Conservation (phyloP, 2,797 vertebrate species). For the Etheostoma perlongum region DNA sequence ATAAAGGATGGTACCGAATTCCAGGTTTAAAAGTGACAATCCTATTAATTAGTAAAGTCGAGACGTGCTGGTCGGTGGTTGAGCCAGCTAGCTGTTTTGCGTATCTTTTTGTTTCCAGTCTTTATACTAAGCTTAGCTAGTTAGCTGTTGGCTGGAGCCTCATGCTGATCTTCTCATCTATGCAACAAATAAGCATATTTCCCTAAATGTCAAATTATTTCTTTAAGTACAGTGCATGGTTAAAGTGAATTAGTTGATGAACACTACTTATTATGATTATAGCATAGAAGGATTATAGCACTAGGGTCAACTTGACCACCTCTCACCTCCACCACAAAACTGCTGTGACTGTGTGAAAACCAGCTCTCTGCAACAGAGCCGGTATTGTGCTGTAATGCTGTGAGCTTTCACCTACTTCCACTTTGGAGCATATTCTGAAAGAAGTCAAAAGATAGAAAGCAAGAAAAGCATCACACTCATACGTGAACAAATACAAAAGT, state of each 20-base stretch:
- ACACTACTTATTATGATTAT: too few relatives aligned
- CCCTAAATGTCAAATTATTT: not conserved
- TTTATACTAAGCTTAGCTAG: not conserved
- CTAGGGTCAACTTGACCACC: constrained; percentile 35
- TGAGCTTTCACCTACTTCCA: constrained; percentile 56
- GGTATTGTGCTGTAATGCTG: constrained; percentile 17
- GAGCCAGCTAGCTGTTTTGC: not conserved
- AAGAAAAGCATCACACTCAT: not conserved
- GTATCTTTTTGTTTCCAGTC: not conserved
- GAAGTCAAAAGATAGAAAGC: not conserved
- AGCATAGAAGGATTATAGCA: not conserved
- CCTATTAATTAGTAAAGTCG: too few relatives aligned
- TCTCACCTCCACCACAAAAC: constrained; percentile 63
- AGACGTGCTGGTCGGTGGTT: too few relatives aligned
- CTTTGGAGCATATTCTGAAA: constrained; percentile 5
- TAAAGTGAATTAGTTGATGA: not conserved
- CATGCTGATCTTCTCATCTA: not conserved
- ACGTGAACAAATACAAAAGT: constrained; percentile 6
- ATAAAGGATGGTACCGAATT: too few relatives aligned
- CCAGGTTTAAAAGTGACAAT: too few relatives aligned
- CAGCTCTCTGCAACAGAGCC: constrained; percentile 46
- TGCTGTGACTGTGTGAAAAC: constrained; percentile 55
- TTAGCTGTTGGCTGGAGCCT: not conserved
- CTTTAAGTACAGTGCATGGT: not conserved
- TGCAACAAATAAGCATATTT: not conserved